Base-by-base conservation (phyloP, 2,888 invertebrate species). In the Drosophila nr. medialis region DNA sequence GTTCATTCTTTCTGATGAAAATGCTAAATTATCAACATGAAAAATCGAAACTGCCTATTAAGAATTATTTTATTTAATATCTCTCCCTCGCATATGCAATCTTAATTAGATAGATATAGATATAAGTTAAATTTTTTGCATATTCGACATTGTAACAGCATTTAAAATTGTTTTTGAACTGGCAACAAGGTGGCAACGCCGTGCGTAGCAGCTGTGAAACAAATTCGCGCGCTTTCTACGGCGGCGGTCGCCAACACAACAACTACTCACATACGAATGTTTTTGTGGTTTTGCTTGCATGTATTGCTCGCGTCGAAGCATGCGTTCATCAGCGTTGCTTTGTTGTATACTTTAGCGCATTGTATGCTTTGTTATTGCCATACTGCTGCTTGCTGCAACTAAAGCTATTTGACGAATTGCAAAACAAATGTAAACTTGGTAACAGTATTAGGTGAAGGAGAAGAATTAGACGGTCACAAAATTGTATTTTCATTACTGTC, bases 341-440 rank as follows among this genome's bases (percentile, higher is more conserved):
- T 83, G 68, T 90, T 90, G 87, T 86, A 75, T 89, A 81, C 87
- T 86, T 86, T 84, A 77, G 80, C 77, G 64, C 72, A 53, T 48
- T 61, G 50, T 83, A 72, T 74, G 72, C 67, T 90, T 86, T 86
- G 68, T 40, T 54, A 55, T 75, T 56, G 63, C 42, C 53, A 61
- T 71, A 61, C 71, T 62, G 38, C 21, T 63, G 64, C 66, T 65
- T 58, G 38, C 24, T 61, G 66, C 77, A 66, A 61, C 54, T 61
- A 27, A 45, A 36, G 40, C 29, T 24, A 69, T 48, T 64, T 42
- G 30, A 56, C 21, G 29, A 51, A 50, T 42, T 32, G n/a, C 53
- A 59, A 76, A 61, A 49, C 45, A 48, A 59, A 62, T 60, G 30
- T 11, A 27, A 36, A 56, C 32, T 27, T 29, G 27, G 7, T 38